Evolutionary conservation across 2,888 invertebrate genomes (phyloP).

Genomic region (Physocephala rufipes): DNA sequence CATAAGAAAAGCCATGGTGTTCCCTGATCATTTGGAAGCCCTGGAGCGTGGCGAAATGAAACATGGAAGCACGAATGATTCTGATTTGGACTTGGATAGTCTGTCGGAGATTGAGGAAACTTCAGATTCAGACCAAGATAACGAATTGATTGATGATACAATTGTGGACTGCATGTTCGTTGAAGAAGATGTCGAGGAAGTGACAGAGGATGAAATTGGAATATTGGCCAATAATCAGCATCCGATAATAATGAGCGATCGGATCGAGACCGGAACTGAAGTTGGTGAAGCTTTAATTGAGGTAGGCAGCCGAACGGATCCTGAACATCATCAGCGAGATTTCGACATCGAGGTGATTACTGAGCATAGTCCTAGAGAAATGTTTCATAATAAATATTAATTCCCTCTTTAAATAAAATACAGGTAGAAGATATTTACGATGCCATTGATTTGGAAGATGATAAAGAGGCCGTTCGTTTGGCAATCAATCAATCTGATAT

Average conservation of each 20-base stretch:
- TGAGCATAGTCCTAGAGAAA: no score
- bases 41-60: conserved; percentile 90
- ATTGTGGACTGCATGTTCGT: conserved; percentile 66
- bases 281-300: conserved; percentile 26
- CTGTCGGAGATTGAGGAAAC: conserved; percentile 66
- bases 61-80: conserved; percentile 73
- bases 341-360: conserved; percentile 71
- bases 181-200: conserved; percentile 65
- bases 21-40: conserved; percentile 86
- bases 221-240: conserved; percentile 24
- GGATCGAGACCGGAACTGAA: conserved; percentile 24
- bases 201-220: conserved; percentile 44
- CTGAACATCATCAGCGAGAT: conserved; percentile 65
- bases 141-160: conserved; percentile 68
- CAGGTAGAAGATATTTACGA: conserved; percentile 79
- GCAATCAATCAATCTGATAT: conserved; percentile 66
- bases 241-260: conserved; percentile 37
- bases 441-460: conserved; percentile 77
- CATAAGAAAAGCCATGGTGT: conserved; percentile 92
- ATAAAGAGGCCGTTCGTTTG: conserved; percentile 58
- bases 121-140: conserved; percentile 69
- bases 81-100: conserved; percentile 69
- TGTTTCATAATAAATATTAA: conserved; percentile 1
- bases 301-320: conserved; percentile 17
- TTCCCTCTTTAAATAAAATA: conserved; percentile 19